These are phyloP conservation scores for Lasioglossum pauxillum DNA, from an alignment of 2,888 invertebrate species.

Conservation along the genomic window DNA sequence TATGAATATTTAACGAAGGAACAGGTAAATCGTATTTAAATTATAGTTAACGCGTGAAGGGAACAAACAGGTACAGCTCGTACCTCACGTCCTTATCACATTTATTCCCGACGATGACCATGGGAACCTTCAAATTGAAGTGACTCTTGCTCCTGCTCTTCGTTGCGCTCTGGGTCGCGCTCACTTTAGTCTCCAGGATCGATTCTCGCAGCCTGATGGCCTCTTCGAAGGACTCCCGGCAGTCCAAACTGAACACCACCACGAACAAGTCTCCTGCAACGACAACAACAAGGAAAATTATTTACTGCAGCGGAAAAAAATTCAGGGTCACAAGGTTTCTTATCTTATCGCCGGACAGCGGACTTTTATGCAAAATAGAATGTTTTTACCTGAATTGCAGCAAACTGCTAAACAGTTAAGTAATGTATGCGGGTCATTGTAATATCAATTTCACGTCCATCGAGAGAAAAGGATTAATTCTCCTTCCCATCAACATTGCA, in stretches of 20 bases:
- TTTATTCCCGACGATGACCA: constrained; percentile 95
- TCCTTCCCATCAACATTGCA: too few species aligned
- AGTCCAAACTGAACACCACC: constrained; percentile 93
- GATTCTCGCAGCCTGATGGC: constrained; percentile 92
- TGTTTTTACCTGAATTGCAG: neutral
- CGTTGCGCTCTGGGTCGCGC: constrained; percentile 87
- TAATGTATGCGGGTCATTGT: too few species aligned
- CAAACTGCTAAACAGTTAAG: neutral
- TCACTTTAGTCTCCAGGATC: constrained; percentile 93
- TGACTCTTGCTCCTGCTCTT: constrained; percentile 88
- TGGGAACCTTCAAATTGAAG: constrained; percentile 88
- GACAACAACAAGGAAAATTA: neutral
- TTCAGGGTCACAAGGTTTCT: neutral
- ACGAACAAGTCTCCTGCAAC: constrained; percentile 91
- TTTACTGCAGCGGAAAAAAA: neutral
- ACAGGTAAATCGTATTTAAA: neutral
- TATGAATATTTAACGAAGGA: neutral
- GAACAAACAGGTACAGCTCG: constrained; percentile 69
- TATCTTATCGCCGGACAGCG: too few species aligned
- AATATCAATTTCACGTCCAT: too few species aligned
- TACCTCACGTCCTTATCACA: constrained; percentile 93
- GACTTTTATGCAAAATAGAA: neutral
- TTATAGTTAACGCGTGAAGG: neutral
- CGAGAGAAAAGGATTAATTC: too few species aligned
- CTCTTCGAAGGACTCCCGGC: constrained; percentile 93